These are phyloP conservation scores for Hippasteria phrygiana DNA, from an alignment of 53 echinoderm and acorn worm species.

Conservation along the genomic window DNA sequence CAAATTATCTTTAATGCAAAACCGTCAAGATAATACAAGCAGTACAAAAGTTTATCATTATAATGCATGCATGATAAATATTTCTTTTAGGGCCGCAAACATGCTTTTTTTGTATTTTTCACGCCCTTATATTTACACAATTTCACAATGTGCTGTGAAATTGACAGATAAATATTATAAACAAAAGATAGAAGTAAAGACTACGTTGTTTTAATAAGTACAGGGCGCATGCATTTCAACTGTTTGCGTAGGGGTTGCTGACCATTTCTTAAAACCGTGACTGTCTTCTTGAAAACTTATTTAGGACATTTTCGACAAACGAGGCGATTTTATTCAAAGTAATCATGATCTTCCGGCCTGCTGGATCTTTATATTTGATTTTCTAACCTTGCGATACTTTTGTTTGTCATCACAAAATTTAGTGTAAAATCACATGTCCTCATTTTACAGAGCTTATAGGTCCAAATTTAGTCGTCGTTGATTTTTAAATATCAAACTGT, in stretches of 20 bases:
- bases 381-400: background rate
- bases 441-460: no score
- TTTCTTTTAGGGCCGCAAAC: background rate
- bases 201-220: background rate
- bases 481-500: no score
- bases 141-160: background rate
- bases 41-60: conserved; percentile 32
- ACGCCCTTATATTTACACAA: background rate
- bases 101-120: background rate
- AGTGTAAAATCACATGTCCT: no score
- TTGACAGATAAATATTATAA: background rate
- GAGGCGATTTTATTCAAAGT: background rate
- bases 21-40: conserved; percentile 8
- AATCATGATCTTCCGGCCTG: background rate
- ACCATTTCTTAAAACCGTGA: background rate
- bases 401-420: no score
- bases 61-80: conserved; percentile 61
- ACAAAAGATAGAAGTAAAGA: background rate
- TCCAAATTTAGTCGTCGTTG: no score
- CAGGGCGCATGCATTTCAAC: background rate
- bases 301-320: no score
- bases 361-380: background rate
- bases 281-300: background rate
- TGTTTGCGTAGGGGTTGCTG: no score
- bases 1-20: background rate